Evolutionary conservation across 2,797 vertebrate genomes (phyloP).

Genomic region (Alca torda): DNA sequence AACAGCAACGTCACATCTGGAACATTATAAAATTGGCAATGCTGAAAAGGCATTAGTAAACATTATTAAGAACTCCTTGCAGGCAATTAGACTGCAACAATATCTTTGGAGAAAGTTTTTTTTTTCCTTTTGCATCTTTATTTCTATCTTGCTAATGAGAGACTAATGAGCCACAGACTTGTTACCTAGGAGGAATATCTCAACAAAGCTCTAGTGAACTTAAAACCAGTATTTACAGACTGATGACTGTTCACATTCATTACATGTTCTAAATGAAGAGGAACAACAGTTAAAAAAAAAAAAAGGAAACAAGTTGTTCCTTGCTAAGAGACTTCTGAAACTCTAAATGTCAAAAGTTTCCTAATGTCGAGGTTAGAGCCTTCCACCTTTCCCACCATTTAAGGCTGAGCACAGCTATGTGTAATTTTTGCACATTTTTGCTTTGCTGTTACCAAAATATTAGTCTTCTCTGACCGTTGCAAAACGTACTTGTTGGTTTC

Average conservation of each 20-base stretch:
- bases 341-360: conserved; percentile 60
- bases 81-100: conserved; percentile 79
- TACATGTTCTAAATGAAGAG: conserved; percentile 75
- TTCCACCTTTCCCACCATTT: conserved; percentile 54
- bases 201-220: conserved; percentile 76
- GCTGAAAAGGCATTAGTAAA: conserved; percentile 81
- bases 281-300: conserved; percentile 39
- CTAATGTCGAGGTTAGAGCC: conserved; percentile 24
- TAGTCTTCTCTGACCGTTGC: background rate
- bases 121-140: conserved; percentile 70
- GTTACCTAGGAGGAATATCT: conserved; percentile 79
- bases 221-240: conserved; percentile 81
- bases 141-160: conserved; percentile 81
- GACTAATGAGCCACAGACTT: conserved; percentile 81
- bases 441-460: conserved; percentile 16
- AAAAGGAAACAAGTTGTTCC: conserved; percentile 45
- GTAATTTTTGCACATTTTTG: background rate
- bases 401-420: background rate
- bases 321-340: conserved; percentile 56
- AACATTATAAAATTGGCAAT: conserved; percentile 78
- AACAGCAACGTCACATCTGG: conserved; percentile 77
- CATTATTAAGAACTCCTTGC: conserved; percentile 82
- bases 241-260: conserved; percentile 75
- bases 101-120: conserved; percentile 70
- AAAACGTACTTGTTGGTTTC: background rate